Evolutionary conservation across 2,113 vertebrate species (phyloP).

Genomic region (Ciconia maguari): DNA sequence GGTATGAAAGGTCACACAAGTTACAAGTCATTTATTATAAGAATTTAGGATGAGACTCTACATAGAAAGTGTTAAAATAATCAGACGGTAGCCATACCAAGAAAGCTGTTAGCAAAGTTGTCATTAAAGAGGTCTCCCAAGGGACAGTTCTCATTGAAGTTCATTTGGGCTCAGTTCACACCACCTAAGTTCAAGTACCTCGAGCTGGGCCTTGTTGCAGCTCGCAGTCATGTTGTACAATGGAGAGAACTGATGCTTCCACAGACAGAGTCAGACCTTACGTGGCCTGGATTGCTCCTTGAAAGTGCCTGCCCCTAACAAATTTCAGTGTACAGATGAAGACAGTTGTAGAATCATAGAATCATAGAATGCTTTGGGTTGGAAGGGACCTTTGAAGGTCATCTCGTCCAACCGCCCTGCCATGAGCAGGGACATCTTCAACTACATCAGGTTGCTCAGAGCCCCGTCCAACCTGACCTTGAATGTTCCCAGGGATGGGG

Average conservation of each 20-base stretch:
- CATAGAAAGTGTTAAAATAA: neutral
- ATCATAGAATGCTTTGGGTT: no score
- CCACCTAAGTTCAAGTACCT: neutral
- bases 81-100: neutral
- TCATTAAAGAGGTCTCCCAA: neutral
- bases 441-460: no score
- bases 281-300: neutral
- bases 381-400: no score
- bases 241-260: neutral
- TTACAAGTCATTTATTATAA: neutral
- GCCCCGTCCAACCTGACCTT: no score
- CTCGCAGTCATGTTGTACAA: rapidly evolving
- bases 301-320: neutral
- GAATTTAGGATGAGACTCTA: neutral
- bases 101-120: neutral
- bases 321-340: no score
- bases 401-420: no score
- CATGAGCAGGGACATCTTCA: no score
- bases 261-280: neutral
- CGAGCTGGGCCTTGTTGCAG: neutral
- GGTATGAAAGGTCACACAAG: neutral
- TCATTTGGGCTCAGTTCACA: neutral
- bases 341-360: no score
- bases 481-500: no score
- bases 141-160: neutral